A percentile compares a stretch with the other conserved stretches of the same genome.
phyloP scores from a whole-genome alignment of 1,140 invertebrate species.

The Globodera ellingtonae region DNA sequence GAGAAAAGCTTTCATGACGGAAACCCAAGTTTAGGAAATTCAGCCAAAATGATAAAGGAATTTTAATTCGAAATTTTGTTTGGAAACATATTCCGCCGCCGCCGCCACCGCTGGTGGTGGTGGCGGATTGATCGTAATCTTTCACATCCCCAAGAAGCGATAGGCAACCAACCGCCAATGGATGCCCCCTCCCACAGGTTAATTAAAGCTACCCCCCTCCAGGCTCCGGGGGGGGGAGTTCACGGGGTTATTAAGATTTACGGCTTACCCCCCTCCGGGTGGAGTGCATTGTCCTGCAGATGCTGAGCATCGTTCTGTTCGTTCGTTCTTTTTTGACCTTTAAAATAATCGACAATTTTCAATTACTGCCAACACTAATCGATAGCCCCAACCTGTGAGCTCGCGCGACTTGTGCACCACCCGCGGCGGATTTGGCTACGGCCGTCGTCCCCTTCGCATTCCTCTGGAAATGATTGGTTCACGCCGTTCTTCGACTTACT shows the following conservation, averaged over 20 bases:
- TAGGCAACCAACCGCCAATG: no score
- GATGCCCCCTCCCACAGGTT: no score
- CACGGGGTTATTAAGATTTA: neutral
- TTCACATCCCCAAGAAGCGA: neutral
- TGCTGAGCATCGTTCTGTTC: neutral
- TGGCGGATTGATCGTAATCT: neutral
- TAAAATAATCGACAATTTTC: neutral
- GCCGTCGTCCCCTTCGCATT: no score
- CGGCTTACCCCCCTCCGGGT: constrained; percentile 14
- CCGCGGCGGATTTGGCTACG: no score
- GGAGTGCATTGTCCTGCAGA: neutral
- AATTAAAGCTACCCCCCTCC: no score
- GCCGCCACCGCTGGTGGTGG: no score
- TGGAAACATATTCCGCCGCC: neutral
- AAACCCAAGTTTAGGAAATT: neutral
- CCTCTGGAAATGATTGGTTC: no score
- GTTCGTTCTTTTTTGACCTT: neutral
- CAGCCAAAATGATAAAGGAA: neutral
- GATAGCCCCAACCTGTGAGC: neutral
- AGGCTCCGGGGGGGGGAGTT: no score
- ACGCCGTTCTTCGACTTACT: no score
- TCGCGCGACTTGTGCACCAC: no score
- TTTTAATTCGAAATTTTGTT: neutral
- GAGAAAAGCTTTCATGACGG: neutral
- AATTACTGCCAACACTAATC: no score